phyloP scores from a whole-genome alignment of 2,113 vertebrate species.

The Pedetes capensis region DNA sequence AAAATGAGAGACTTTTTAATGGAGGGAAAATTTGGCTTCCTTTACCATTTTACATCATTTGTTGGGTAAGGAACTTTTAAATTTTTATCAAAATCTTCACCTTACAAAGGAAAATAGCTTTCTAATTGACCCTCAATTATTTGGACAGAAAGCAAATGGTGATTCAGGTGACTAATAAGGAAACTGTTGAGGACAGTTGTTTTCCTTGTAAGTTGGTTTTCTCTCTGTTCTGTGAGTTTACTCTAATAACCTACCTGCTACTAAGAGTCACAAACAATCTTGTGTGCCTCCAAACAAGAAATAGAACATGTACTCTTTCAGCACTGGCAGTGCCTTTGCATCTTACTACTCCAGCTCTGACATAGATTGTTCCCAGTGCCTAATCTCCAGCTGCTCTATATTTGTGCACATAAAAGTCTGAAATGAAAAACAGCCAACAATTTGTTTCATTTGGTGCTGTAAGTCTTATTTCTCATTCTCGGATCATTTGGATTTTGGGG shows the following conservation, averaged over 20 bases:
- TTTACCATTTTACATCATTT: background rate
- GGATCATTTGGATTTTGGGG: background rate
- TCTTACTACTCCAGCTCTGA: background rate
- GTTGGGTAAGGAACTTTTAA: background rate
- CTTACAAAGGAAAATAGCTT: background rate
- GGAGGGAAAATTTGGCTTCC: background rate
- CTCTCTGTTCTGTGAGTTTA: background rate
- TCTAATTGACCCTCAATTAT: background rate
- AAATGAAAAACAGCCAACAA: background rate
- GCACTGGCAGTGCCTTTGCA: background rate
- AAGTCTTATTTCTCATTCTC: background rate
- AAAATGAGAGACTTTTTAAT: fast-evolving
- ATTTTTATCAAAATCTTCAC: background rate
- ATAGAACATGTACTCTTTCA: background rate
- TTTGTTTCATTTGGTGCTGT: background rate
- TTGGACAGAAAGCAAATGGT: background rate
- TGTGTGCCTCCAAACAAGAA: background rate
- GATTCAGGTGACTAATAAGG: background rate
- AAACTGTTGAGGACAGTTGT: background rate
- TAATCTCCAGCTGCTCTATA: background rate
- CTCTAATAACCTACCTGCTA: background rate
- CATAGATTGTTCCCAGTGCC: background rate
- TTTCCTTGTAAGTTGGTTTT: background rate
- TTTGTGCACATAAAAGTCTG: background rate
- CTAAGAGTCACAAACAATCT: background rate